A percentile compares a stretch with the other conserved stretches of the same genome.
phyloP scores from a whole-genome alignment of 2,797 vertebrate genomes.

The Sparidentex hasta region DNA sequence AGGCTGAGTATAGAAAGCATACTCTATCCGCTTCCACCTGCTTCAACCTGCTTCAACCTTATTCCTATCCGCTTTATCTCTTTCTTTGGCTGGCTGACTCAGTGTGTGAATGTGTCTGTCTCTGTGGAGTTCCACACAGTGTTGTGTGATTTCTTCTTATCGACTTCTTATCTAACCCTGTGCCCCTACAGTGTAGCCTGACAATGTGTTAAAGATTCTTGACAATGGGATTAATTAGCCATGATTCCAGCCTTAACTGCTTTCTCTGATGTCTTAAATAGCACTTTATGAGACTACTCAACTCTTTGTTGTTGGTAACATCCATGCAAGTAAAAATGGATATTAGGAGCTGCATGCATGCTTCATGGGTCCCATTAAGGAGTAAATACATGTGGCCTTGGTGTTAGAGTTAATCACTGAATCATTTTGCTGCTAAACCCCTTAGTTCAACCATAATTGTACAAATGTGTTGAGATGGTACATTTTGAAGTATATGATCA shows the following conservation, averaged over 20 bases:
- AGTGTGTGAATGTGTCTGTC: neutral
- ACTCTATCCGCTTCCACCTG: neutral
- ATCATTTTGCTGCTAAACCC: neutral
- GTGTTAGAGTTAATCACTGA: conserved; percentile 9
- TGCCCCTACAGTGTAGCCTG: conserved; percentile 40
- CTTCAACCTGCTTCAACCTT: neutral
- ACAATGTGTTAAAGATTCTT: conserved; percentile 52
- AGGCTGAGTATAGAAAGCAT: neutral
- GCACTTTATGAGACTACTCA: conserved; percentile 18
- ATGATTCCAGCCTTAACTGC: conserved; percentile 51
- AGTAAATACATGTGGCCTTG: neutral
- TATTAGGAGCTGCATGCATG: conserved; percentile 1
- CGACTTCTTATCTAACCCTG: conserved; percentile 56
- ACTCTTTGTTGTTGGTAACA: conserved; percentile 14
- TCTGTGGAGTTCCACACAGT: conserved; percentile 3
- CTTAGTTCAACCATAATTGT: neutral
- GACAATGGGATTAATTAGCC: conserved; percentile 70
- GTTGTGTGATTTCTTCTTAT: conserved; percentile 52
- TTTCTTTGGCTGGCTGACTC: neutral
- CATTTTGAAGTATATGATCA: neutral
- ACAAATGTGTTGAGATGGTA: neutral
- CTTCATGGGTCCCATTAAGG: neutral
- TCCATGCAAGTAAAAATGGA: conserved; percentile 21
- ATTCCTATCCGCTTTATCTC: neutral
- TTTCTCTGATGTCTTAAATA: conserved; percentile 48